Evolutionary conservation across 2,888 invertebrate genomes (phyloP), one percentile per base, ranked within the genome.

Genomic region (Meiosimyza decipiens): DNA sequence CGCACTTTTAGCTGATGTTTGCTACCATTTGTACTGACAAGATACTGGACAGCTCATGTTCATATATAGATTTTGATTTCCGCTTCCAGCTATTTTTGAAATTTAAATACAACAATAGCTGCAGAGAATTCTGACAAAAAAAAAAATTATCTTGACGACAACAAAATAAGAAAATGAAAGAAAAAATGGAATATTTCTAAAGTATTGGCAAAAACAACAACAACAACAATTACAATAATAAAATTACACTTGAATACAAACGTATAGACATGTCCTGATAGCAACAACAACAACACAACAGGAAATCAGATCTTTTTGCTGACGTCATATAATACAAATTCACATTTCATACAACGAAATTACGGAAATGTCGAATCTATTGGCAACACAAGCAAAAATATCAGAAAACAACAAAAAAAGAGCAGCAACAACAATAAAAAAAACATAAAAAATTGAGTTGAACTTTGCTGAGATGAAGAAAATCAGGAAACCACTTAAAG

Each of bases 301-400:
- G 7, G 47, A 49, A 63, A 63, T 63, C 63, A 18, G 47, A 49
- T 49, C 13, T 49, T 40, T 47, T 40, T 16, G 47, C 63, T 63
- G 63, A 63, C 63, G 63, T 63, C 63, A 63, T 63, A 47, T 9
- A 40, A 9, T 40, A 12, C 63, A 47, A 63, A 47, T 63, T 18
- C 18, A 47, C 49, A 3, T 47, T 40, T 49, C 18, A 40, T 40
- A 9, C 40, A 40, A 40, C 40, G 40, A 40, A 40, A 7, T 40
- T 40, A 9, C 40, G 40, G 40, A 40, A 40, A 40, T 40, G 40
- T 40, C 40, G 40, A 40, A 40, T 40, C 40, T 40, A 9, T 40
- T 40, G 40, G 40, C 6, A 40, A 40, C 40, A 40, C 57, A 57
- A 71, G 72, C 54, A 69, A 51, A 33, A 70, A 28, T 50, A 72